Base-by-base conservation (phyloP, 2,888 invertebrate species). In the Agrotis clavis region DNA sequence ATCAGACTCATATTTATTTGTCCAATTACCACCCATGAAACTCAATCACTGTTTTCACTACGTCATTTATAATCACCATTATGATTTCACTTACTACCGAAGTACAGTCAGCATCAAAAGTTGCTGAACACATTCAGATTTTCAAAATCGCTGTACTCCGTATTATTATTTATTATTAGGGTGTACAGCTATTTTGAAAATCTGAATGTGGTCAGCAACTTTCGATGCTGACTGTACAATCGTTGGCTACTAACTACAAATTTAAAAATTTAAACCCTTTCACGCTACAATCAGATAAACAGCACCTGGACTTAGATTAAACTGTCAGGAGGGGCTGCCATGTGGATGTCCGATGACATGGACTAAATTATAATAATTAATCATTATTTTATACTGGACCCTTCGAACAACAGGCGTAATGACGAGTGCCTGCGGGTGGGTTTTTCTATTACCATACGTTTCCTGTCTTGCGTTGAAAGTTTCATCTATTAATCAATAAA, bases 291-390 rank as follows among this genome's bases (percentile, higher is more conserved):
- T 96, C 96, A 93, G 96, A 96, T 96, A 95, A 94, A 91, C 87
- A 74, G 88, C 95, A 95, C 95, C 96, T 95, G 96, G 96, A 86
- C 82, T 86, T 87, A 92, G 92, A 93, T 93, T 93, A 92, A 92
- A 92, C 91, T 90, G 90, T 91, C 86, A 90, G 92, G 91, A 89
- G 89, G 92, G 89, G 85, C 86, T 56, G 78, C 69, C 75, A 80
- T 80, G 81, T 75, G 78, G 62, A 77, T 79, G 77, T 51, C 76
- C 93, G 94, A 95, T 95, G 95, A 95, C 95, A 94, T 88, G 92
- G 90, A 90, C 90, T 93, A 93, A 94, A 95, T 94, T 93, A 92
- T 90, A 88, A 92, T 93, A 93, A 95, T 96, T 95, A 95, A 96
- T 96, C 95, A 95, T 93, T 93, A 95, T 93, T 92, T 92, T 90